Percentiles rank a stretch among this genome's conserved stretches.
Conservation (phyloP, 1,140 invertebrate species). For the Tachypleus tridentatus region DNA sequence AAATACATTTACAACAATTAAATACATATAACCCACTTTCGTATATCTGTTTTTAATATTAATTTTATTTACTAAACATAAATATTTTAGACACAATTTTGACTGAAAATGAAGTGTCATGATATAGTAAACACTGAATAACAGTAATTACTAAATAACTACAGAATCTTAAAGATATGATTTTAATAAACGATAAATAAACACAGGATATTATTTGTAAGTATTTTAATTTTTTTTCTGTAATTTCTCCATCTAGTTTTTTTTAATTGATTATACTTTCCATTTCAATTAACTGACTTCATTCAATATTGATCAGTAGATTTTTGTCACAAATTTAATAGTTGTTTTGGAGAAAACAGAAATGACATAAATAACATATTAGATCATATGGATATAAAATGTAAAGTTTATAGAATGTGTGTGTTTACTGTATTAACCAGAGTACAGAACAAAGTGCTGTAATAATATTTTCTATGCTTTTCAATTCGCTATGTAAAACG, state of each 20-base stretch:
- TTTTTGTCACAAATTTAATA: too few relatives aligned
- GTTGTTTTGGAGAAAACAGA: too few relatives aligned
- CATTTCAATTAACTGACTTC: too few relatives aligned
- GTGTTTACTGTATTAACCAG: background rate
- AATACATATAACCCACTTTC: background rate
- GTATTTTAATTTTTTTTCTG: too few relatives aligned
- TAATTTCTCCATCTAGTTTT: too few relatives aligned
- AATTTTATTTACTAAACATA: background rate
- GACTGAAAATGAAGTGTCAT: background rate
- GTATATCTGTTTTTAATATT: background rate
- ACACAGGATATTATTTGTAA: too few relatives aligned
- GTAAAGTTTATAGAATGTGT: background rate
- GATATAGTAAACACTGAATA: background rate
- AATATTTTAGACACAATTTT: background rate
- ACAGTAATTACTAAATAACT: too few relatives aligned
- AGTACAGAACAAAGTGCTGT: background rate
- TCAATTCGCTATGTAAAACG: background rate
- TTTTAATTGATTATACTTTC: too few relatives aligned
- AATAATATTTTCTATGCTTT: background rate
- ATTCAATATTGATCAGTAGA: too few relatives aligned
- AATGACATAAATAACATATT: too few relatives aligned
- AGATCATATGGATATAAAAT: too few relatives aligned
- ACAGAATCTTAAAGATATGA: constrained; percentile 5
- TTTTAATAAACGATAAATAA: too few relatives aligned
- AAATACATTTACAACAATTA: background rate